These are phyloP conservation scores for Rhegmatorhina hoffmannsi DNA, from an alignment of 2,113 vertebrate species.

Conservation along the genomic window DNA sequence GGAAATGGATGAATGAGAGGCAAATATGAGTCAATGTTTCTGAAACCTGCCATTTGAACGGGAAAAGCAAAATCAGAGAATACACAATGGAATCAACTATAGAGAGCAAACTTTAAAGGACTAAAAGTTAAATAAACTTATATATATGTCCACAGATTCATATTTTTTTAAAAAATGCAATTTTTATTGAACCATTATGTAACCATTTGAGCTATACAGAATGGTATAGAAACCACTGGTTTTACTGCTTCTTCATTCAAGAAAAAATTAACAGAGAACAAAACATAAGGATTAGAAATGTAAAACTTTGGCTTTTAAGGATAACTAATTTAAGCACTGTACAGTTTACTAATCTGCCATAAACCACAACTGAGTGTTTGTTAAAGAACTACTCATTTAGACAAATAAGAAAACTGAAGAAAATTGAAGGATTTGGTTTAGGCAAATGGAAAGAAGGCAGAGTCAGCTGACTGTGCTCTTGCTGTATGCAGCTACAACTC, in stretches of 20 bases:
- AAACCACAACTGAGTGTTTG: not conserved
- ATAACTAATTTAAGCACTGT: not conserved
- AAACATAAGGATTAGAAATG: not conserved
- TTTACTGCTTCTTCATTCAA: not conserved
- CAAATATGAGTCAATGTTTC: not conserved
- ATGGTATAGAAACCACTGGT: not conserved
- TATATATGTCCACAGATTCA: not conserved
- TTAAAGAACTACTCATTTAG: not conserved
- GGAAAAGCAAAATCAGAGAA: not conserved
- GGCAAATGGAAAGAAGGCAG: not conserved
- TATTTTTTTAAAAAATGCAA: not conserved
- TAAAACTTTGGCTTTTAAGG: not conserved
- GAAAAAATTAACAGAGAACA: not conserved
- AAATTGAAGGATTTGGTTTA: not conserved
- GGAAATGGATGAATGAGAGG: not conserved
- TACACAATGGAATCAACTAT: not conserved
- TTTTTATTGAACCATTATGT: not conserved
- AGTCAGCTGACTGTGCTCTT: not conserved
- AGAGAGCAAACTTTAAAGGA: not conserved
- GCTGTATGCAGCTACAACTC: fast-evolving
- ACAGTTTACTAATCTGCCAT: not conserved
- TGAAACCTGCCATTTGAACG: not conserved
- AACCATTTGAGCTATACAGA: not conserved
- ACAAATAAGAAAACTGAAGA: not conserved
- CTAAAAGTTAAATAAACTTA: not conserved